Conservation (phyloP, 2,113 vertebrate genomes). For the Podilymbus podiceps region DNA sequence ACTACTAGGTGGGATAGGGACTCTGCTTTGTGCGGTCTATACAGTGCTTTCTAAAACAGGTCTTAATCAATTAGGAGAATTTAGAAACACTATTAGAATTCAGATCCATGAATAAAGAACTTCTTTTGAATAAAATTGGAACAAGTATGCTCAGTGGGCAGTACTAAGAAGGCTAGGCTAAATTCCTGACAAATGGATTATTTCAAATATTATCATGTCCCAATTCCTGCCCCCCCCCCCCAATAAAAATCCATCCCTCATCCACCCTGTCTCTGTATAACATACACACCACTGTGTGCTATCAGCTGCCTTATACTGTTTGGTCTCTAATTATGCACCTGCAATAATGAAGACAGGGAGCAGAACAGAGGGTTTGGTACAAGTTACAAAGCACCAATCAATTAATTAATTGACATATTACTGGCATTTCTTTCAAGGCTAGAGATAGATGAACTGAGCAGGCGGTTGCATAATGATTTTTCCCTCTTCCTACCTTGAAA, state of each 20-base stretch:
- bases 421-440: constrained; percentile 1
- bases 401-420: not conserved
- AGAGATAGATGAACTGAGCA: not conserved
- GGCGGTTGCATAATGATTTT: not conserved
- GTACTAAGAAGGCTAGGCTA: not conserved
- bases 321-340: not conserved
- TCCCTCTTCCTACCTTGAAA: not conserved
- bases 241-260: not conserved
- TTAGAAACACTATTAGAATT: not conserved
- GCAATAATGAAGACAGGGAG: not conserved
- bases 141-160: not conserved
- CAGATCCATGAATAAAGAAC: not conserved
- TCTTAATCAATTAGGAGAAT: not conserved
- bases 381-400: not conserved
- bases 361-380: not conserved
- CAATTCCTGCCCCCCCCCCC: not conserved
- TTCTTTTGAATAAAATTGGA: not conserved
- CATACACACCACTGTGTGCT: not conserved
- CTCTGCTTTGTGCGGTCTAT: not conserved
- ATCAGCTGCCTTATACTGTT: not conserved
- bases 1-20: not conserved
- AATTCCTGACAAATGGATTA: not conserved
- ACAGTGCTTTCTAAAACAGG: not conserved
- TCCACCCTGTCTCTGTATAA: not conserved
- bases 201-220: not conserved